Base-by-base conservation (phyloP, 2,888 invertebrate species). In the Hydroisotoma schaefferi region DNA sequence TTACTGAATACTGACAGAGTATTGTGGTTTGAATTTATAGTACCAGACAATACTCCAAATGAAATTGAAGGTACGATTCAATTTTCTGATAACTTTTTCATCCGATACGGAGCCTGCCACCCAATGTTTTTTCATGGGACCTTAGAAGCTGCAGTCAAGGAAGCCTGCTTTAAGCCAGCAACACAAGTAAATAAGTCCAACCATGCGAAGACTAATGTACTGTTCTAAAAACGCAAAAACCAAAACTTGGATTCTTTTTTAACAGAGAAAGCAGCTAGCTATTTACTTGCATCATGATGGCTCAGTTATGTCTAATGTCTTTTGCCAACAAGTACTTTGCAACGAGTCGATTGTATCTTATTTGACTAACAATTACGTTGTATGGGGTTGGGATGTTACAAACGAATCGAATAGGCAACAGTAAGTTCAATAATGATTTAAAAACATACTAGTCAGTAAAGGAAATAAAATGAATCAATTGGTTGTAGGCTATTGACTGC, bases 331-430 rank as follows among this genome's bases (percentile, higher is more conserved):
- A 77, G 82, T 94, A 62, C 81, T 98, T 70, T 94, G 94, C 77
- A 88, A 88, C 74, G 94, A 94, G 75, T 88, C 90, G 20, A 88
- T 97, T 53, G 85, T 94, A 74, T 88, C 92, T 76, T 89, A 90
- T 63, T 83, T 99, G 48, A 85, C 88, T 58, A 86, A 86, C 59
- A 93, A 94, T 80, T 98, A 94, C 78, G 81, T 97, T 47, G 83
- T 94, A 2, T 98, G 94, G 85, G 95, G 95, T 61, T 99, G 98
- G 98, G 98, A 98, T 78, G 83, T 97, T 71, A 94, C 97, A 10
- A 85, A 86, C 72, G 87, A 90, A 67, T 84, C 87, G 70, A 97
- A 97, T 77, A 86, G 87, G 76, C 84, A 84, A 74, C 85, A 87
- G 90, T 90, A 76, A 78, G 78, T 77, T 47, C 33, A 10, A 15